Base-by-base conservation (phyloP, 2,113 vertebrate species). In the Dipodomys merriami region DNA sequence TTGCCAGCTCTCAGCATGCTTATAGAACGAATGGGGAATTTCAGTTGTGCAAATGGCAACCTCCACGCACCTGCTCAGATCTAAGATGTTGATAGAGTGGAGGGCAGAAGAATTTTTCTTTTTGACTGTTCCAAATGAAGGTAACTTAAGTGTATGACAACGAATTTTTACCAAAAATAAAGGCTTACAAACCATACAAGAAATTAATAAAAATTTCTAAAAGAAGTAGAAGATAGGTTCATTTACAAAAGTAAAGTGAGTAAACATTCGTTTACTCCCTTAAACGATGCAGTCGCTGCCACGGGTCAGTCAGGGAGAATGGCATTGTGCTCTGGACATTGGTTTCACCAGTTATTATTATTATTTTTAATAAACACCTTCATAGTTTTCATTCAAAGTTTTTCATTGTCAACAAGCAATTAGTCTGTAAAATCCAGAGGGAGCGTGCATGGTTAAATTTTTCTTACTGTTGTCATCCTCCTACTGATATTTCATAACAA, bases 401-500 rank as follows among this genome's bases (percentile, higher is more conserved):
- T 29, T 93, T 83, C 73, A 90, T 73, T 33, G 78, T 6, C 12
- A 27, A 64, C 19, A 95, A 73, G 71, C 87, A 93, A 82, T 57
- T 94, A 82, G 68, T 93, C 80, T 94, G 30, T 68, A 78, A 76
- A 95, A 96, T 90, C 6, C 53, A 95, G 72, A 84, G 6, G 15
- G 91, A 69, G 60, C 64, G 95, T 57, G 39, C 73, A 30, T 79
- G 12, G 74, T 94, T 91, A 88, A 90, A 69, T 90, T 93, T 93
- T 85, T 91, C 18, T n/a, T n/a, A 20, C 86, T 91, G 35, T 78
- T 79, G 33, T 95, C 69, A 90, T 18, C 86, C 65, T 49, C 83
- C 29, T 94, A 77, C 29, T 85, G 25, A 83, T 81, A 69, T 77
- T 96, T 78, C 64, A 11, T 27, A 78, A 18, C 13, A 96, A 86